Conservation (phyloP, 2,888 invertebrate species). For the Harpagoxenus sublaevis region DNA sequence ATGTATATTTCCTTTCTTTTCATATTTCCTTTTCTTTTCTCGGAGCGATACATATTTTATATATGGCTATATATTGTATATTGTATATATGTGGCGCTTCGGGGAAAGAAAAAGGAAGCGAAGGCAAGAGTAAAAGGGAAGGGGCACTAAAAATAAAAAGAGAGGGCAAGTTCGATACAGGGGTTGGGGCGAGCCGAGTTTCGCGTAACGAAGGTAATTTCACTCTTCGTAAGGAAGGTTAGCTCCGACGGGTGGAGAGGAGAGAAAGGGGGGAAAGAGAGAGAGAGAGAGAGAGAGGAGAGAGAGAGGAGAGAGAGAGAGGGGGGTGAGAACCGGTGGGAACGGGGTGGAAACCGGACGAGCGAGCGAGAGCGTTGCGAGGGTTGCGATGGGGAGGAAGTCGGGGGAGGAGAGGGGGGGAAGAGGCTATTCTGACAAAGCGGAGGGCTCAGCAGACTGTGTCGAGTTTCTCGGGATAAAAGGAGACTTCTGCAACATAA, state of each 20-base stretch:
- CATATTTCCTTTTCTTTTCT: neutral
- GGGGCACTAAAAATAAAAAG: constrained; percentile 48
- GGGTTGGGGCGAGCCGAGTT: constrained; percentile 81
- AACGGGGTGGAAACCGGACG: constrained; percentile 77
- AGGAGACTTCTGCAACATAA: constrained; percentile 80
- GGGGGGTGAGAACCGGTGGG: constrained; percentile 70
- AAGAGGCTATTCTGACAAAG: constrained; percentile 67
- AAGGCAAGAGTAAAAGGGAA: constrained; percentile 47
- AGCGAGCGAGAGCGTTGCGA: constrained; percentile 52
- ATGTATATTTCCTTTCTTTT: neutral
- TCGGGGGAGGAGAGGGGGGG: constrained; percentile 31
- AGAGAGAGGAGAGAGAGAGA: constrained; percentile 59
- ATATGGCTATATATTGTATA: constrained; percentile 39
- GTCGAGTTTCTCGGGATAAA: constrained; percentile 82
- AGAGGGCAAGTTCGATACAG: constrained; percentile 62
- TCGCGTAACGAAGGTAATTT: constrained; percentile 86
- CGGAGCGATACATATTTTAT: neutral
- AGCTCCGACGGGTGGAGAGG: constrained; percentile 69
- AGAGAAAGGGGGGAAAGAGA: constrained; percentile 63
- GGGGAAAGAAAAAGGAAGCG: constrained; percentile 25
- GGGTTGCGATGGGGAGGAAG: constrained; percentile 41
- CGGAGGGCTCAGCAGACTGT: constrained; percentile 73
- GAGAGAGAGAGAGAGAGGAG: constrained; percentile 61
- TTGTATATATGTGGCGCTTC: constrained; percentile 27
- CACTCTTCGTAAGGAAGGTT: constrained; percentile 83